These are phyloP conservation scores for Corythornis cristatus DNA, from an alignment of 2,113 vertebrate genomes.

Conservation along the genomic window DNA sequence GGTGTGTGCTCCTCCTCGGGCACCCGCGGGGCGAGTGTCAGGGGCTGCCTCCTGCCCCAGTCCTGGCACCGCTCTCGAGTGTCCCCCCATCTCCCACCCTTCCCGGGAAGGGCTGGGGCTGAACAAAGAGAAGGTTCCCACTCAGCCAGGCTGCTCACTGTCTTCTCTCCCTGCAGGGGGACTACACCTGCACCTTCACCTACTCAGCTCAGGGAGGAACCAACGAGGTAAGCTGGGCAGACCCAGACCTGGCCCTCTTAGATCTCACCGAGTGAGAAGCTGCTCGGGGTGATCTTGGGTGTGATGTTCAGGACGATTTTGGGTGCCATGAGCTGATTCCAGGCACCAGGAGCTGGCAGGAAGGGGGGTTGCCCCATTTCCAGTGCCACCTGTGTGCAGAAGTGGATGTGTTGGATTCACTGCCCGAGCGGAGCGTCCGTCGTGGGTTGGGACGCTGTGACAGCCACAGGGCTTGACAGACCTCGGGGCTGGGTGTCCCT, in stretches of 20 bases:
- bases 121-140: background rate
- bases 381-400: fast-evolving
- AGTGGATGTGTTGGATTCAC: background rate
- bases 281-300: fast-evolving
- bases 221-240: conserved; percentile 86
- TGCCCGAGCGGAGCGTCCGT: fast-evolving
- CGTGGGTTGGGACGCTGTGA: background rate
- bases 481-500: background rate
- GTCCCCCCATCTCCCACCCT: fast-evolving
- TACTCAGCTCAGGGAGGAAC: conserved; percentile 96
- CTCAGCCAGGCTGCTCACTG: fast-evolving
- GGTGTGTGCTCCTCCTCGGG: fast-evolving
- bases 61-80: fast-evolving
- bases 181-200: conserved; percentile 86
- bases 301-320: background rate
- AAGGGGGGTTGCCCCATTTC: background rate
- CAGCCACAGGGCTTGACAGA: background rate
- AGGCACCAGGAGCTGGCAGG: background rate
- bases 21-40: fast-evolving
- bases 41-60: background rate
- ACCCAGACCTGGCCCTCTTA: fast-evolving
- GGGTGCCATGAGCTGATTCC: background rate
- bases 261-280: fast-evolving
- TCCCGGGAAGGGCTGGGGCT: background rate
- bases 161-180: conserved; percentile 70